A percentile compares a stretch with the other conserved stretches of the same genome.
phyloP scores from a whole-genome alignment of 1,140 invertebrate genomes.

The Drosophila nikananu region DNA sequence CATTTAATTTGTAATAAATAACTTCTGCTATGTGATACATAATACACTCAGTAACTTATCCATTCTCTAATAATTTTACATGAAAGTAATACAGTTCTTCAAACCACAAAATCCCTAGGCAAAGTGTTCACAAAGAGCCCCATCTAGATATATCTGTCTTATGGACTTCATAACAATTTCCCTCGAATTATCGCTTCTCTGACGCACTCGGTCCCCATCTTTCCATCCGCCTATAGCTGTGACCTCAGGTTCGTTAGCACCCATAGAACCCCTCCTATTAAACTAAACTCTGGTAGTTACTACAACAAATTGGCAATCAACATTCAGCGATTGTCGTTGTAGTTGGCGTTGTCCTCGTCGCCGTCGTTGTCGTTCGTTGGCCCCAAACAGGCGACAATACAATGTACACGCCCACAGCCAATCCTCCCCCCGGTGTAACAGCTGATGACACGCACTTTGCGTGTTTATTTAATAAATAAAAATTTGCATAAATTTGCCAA shows the following conservation, averaged over 20 bases:
- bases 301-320: constrained; percentile 70
- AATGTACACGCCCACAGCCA: neutral
- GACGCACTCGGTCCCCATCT: constrained; percentile 6
- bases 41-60: neutral
- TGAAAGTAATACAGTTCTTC: neutral
- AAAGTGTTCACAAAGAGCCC: constrained; percentile 4
- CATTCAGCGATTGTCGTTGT: constrained; percentile 42
- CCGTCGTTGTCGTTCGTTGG: constrained; percentile 51
- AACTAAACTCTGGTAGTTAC: constrained; percentile 48
- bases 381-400: constrained; percentile 19
- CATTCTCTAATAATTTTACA: neutral
- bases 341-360: constrained; percentile 48
- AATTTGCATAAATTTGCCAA: constrained; percentile 79
- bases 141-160: constrained; percentile 17
- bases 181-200: constrained; percentile 31
- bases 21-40: neutral
- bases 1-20: neutral
- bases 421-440: constrained; percentile 28
- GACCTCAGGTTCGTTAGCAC: constrained; percentile 56
- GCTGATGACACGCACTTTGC: constrained; percentile 74
- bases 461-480: constrained; percentile 82
- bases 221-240: constrained; percentile 3
- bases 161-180: constrained; percentile 41
- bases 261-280: constrained; percentile 32
- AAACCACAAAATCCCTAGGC: neutral